Percentiles rank a stretch among this genome's conserved stretches.
Evolutionary conservation across 2,888 invertebrate species (phyloP).

Genomic region (Unio pictorum): DNA sequence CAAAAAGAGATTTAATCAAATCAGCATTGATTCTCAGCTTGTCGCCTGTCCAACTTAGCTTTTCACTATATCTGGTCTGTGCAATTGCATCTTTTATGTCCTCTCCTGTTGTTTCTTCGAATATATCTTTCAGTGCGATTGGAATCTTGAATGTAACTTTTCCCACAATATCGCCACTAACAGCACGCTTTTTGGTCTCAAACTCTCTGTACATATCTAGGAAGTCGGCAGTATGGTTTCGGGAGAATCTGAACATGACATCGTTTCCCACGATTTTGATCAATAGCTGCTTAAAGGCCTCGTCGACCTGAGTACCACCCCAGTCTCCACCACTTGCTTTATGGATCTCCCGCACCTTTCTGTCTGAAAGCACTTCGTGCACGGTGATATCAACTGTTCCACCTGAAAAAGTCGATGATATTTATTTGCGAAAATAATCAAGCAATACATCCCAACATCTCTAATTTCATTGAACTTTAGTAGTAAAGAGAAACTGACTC

Average conservation of each 20-base stretch:
- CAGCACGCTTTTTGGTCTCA: conserved; percentile 15
- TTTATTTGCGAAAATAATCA: too few species aligned
- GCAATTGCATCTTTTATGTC: conserved; percentile 6
- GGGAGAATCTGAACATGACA: conserved; percentile 8
- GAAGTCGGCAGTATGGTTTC: conserved; percentile 9
- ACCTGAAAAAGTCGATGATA: conserved; percentile 7
- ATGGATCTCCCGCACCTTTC: conserved; percentile 16
- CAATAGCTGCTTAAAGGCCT: conserved; percentile 16
- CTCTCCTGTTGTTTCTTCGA: conserved; percentile 3
- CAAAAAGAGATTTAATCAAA: conserved; percentile 7
- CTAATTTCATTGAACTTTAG: too few species aligned
- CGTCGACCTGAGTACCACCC: conserved; percentile 26
- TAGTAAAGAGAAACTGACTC: too few species aligned
- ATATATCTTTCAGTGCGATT: conserved; percentile 6
- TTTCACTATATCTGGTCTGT: conserved; percentile 8
- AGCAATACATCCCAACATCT: too few species aligned
- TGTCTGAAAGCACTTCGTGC: conserved; percentile 13
- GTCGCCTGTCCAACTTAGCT: conserved; percentile 8
- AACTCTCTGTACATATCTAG: conserved; percentile 18
- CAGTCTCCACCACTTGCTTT: conserved; percentile 25
- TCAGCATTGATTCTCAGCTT: conserved; percentile 10
- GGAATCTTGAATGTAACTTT: conserved; percentile 20
- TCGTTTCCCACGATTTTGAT: conserved; percentile 7
- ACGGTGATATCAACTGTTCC: conserved; percentile 30
- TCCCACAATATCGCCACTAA: conserved; percentile 4